phyloP scores from a whole-genome alignment of 2,797 vertebrate species.

The Myiotriccus ornatus region DNA sequence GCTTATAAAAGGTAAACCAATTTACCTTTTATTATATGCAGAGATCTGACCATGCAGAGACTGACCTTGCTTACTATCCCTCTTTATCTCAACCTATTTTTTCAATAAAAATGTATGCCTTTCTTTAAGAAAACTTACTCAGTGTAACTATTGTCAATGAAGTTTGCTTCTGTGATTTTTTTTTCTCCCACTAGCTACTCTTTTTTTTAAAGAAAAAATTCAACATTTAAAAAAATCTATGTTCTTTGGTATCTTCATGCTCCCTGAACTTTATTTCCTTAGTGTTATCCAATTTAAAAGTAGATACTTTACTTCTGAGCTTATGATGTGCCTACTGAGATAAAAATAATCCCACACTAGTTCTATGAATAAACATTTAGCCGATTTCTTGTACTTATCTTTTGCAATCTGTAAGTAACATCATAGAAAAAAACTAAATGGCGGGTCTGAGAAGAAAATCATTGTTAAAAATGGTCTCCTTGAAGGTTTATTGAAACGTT shows the following conservation, averaged over 20 bases:
- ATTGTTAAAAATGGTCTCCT: background rate
- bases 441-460: background rate
- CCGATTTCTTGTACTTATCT: background rate
- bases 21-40: background rate
- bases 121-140: background rate
- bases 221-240: background rate
- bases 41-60: background rate
- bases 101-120: background rate
- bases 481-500: background rate
- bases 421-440: background rate
- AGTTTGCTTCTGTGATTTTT: background rate
- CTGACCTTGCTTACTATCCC: background rate
- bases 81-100: background rate
- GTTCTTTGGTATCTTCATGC: background rate
- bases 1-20: background rate
- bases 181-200: background rate
- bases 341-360: slow-evolving; percentile 27
- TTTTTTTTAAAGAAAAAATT: background rate
- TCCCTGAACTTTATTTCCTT: background rate
- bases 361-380: slow-evolving; percentile 25
- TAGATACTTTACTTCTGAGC: background rate
- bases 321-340: slow-evolving; percentile 3
- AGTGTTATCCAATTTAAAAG: background rate
- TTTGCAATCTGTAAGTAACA: background rate
- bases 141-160: background rate